These are phyloP conservation scores for Scotopteryx bipunctaria DNA, from an alignment of 2,888 invertebrate genomes.

Conservation along the genomic window DNA sequence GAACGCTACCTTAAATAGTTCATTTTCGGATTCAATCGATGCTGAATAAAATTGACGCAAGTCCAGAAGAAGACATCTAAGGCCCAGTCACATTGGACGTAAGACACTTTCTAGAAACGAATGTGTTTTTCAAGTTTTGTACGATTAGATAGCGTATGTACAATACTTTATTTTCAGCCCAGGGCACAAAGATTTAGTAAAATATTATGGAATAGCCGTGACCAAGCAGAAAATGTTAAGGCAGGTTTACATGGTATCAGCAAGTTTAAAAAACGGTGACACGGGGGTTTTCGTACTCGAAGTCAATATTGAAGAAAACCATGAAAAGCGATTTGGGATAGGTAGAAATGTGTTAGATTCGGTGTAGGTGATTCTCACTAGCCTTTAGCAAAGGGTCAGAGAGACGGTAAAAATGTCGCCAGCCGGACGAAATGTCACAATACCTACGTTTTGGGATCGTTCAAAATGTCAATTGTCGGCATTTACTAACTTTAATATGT, in stretches of 20 bases:
- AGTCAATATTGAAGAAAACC: background rate
- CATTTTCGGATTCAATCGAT: constrained; percentile 26
- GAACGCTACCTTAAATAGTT: constrained; percentile 8
- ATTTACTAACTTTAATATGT: constrained; percentile 28
- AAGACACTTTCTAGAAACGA: too few species aligned
- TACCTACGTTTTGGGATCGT: constrained; percentile 44
- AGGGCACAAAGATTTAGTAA: background rate
- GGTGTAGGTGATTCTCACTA: background rate
- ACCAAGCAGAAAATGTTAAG: background rate
- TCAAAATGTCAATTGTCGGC: constrained; percentile 46
- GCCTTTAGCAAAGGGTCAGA: constrained; percentile 8
- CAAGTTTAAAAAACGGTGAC: background rate
- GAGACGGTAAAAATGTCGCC: constrained; percentile 54
- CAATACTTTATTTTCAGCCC: background rate
- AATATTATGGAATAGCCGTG: background rate
- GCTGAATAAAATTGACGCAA: constrained; percentile 29
- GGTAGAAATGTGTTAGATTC: background rate
- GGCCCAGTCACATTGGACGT: too few species aligned
- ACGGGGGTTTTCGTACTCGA: background rate
- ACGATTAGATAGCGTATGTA: too few species aligned
- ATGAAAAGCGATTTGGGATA: background rate
- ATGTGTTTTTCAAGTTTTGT: too few species aligned
- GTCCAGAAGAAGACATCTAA: constrained; percentile 13
- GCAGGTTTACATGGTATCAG: background rate
- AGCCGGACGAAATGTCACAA: constrained; percentile 53